A percentile compares a stretch with the other conserved stretches of the same genome.
Conservation (phyloP, 1,140 invertebrate species). For the Papilio polytes region DNA sequence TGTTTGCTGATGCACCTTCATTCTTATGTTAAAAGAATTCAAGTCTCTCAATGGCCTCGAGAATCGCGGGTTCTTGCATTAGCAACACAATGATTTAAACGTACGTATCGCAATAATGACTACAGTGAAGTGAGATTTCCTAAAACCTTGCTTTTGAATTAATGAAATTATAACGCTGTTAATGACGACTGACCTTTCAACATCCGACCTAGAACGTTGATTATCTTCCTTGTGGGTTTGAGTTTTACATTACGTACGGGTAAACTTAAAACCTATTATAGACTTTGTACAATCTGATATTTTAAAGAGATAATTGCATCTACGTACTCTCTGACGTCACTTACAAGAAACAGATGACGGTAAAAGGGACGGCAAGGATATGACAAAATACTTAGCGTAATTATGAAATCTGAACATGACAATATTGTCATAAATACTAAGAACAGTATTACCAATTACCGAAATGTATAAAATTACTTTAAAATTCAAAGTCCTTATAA, state of each 20-base stretch:
- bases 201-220: conserved; percentile 68
- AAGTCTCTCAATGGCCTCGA: conserved; percentile 23
- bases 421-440: not conserved
- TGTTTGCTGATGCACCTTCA: conserved; percentile 11
- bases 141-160: conserved; percentile 69
- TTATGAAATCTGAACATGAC: too few species aligned
- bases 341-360: not conserved
- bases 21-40: conserved; percentile 26
- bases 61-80: conserved; percentile 32
- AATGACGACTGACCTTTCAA: conserved; percentile 72
- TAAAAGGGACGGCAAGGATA: not conserved
- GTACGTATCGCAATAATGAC: conserved; percentile 47
- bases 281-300: not conserved
- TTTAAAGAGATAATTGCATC: not conserved
- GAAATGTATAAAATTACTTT: not conserved
- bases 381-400: conserved; percentile 1
- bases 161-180: conserved; percentile 65
- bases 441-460: not conserved
- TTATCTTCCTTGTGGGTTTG: conserved; percentile 43
- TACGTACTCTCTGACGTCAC: not conserved
- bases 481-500: not conserved
- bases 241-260: conserved; percentile 30
- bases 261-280: not conserved
- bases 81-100: conserved; percentile 35
- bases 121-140: conserved; percentile 55